Evolutionary conservation across 2,113 vertebrate genomes (phyloP).

Genomic region (Poecilia latipinna): DNA sequence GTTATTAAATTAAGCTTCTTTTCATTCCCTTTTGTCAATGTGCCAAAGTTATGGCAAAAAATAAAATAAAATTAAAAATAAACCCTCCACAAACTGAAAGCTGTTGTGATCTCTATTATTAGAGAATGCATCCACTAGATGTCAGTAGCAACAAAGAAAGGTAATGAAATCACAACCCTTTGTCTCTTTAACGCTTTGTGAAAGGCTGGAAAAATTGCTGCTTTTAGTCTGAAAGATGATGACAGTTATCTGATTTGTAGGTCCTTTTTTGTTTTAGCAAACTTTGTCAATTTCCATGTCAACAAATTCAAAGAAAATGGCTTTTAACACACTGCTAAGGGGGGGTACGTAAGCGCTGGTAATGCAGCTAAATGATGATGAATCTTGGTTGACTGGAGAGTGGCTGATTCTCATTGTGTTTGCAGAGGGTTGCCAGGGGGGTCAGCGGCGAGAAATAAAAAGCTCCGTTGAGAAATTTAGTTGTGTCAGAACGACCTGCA

Average conservation of each 20-base stretch:
- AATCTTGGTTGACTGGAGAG: conserved; percentile 14
- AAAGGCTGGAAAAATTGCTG: conserved; percentile 22
- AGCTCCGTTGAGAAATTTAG: conserved; percentile 2
- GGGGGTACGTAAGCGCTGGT: conserved; percentile 14
- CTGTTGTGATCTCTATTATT: conserved; percentile 14
- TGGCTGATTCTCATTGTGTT: conserved; percentile 23
- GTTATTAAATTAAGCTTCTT: too few species aligned
- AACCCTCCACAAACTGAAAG: not conserved
- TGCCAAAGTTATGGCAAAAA: not conserved
- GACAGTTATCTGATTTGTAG: conserved; percentile 25
- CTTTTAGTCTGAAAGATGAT: conserved; percentile 25
- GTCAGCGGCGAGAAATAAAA: conserved; percentile 20
- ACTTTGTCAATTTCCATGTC: conserved; percentile 19
- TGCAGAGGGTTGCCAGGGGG: not conserved
- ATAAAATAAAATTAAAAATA: not conserved
- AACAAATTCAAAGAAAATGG: not conserved
- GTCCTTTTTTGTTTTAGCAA: not conserved
- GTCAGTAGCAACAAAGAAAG: conserved; percentile 66
- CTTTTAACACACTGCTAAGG: not conserved
- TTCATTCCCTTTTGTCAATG: too few species aligned
- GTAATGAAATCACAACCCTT: conserved; percentile 24
- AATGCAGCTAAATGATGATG: conserved; percentile 3
- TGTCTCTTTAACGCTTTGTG: conserved; percentile 38
- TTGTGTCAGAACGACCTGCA: conserved; percentile 9
- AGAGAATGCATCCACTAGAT: conserved; percentile 59